A percentile compares a stretch with the other conserved stretches of the same genome.
phyloP scores from a whole-genome alignment of 2,113 vertebrate genomes.

The Oreotragus oreotragus region DNA sequence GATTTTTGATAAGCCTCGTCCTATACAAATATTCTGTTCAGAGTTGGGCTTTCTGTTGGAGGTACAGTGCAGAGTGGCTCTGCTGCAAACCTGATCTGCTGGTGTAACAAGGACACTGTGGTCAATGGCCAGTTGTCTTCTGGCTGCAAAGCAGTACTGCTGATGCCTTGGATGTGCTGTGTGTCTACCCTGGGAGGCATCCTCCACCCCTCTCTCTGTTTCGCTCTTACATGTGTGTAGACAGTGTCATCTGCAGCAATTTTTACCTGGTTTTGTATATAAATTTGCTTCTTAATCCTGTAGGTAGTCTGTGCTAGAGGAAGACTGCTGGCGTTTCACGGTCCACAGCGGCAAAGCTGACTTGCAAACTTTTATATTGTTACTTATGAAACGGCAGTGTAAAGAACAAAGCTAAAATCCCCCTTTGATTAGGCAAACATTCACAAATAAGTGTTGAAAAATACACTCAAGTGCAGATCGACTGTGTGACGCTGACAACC shows the following conservation, averaged over 20 bases:
- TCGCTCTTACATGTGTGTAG: not conserved
- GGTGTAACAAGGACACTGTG: not conserved
- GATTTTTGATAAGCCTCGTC: not conserved
- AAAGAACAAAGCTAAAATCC: not conserved
- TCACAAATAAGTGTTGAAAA: not conserved
- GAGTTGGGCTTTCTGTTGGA: not conserved
- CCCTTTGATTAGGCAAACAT: not conserved
- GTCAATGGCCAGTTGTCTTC: not conserved
- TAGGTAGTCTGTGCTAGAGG: not conserved
- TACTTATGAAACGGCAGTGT: not conserved
- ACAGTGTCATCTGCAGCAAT: not conserved
- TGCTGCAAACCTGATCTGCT: not conserved
- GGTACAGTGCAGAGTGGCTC: not conserved
- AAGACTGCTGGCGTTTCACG: not conserved
- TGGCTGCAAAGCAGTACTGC: not conserved
- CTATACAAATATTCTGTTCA: not conserved
- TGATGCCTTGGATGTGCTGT: not conserved
- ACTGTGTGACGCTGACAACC: not conserved
- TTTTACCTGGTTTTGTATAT: not conserved
- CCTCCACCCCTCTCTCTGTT: not conserved
- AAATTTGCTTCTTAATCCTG: not conserved
- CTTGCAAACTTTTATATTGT: not conserved
- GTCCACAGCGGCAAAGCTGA: not conserved
- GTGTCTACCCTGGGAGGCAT: not conserved
- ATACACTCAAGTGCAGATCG: not conserved